Base-by-base conservation (phyloP, 2,888 invertebrate genomes). In the Eupithecia subumbrata region DNA sequence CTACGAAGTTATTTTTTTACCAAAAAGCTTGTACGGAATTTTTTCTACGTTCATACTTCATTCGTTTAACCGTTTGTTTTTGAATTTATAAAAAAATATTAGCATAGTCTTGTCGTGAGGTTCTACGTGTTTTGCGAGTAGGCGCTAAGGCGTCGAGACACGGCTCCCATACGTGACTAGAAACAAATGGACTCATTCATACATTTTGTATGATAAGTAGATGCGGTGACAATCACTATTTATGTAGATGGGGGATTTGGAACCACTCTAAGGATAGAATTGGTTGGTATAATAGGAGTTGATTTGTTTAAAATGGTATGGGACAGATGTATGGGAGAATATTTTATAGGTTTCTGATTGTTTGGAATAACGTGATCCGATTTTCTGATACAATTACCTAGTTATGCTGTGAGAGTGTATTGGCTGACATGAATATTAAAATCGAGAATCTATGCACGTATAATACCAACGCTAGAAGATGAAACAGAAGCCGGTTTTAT, bases 201-300 rank as follows among this genome's bases (percentile, higher is more conserved):
- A 79, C 75, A 79, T 79, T 80, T 82, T 78, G 79, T 80, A 82
- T 82, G 81, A 77, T 78, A 81, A 78, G 79, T 79, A 77, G 78
- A 74, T 77, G 72, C 78, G 76, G 74, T 76, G 80, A 77, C 78
- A 77, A 77, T 75, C 77, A 78, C 73, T 78, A 70, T 78, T 75
- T 74, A 76, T 75, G 75, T 77, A 78, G 74, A 78, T 79, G 75
- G 72, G 70, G 77, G 75, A 73, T 75, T 75, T 73, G 69, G 71
- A 71, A 63, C 68, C 64, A 72, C 74, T 70, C 69, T 63, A 68
- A 68, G 72, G 48, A 64, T 73, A 66, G 43, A 68, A 45, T 71
- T 76, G 43, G 45, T 71, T 48, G 25, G 56, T 40, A 25, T 45
- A 64, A 25, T 45, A 64, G 3, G 64, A 67, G 69, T 56, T 37